phyloP scores from a whole-genome alignment of 2,113 vertebrate species.

The Paramormyrops kingsleyae region DNA sequence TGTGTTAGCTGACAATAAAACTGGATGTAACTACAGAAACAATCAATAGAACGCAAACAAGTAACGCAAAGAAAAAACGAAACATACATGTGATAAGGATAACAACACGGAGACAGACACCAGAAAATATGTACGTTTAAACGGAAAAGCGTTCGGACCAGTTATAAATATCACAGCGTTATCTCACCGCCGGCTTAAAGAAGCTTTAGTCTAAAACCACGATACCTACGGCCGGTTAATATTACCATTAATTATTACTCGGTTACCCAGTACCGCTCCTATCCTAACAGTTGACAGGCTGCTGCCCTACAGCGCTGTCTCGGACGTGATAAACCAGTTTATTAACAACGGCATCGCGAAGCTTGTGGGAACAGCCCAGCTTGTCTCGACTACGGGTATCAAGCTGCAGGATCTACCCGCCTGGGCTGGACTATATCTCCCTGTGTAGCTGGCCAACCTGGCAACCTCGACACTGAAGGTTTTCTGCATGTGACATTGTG shows the following conservation, averaged over 20 bases:
- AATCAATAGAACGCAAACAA: background rate
- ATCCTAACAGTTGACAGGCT: background rate
- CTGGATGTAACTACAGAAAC: background rate
- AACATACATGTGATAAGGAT: background rate
- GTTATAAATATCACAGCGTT: background rate
- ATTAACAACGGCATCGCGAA: background rate
- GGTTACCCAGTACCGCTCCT: background rate
- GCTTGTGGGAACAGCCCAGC: background rate
- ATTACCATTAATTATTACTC: slow-evolving; percentile 1
- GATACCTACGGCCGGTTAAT: background rate
- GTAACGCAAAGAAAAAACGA: background rate
- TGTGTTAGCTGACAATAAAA: background rate
- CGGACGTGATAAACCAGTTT: background rate
- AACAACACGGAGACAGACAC: background rate
- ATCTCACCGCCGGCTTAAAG: background rate
- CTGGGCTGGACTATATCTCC: background rate
- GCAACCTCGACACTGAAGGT: background rate
- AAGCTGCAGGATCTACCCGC: background rate
- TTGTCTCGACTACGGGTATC: background rate
- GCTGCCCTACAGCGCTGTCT: background rate
- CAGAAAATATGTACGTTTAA: background rate
- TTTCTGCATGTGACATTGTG: background rate
- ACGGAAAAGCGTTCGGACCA: background rate
- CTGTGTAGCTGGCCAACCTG: background rate
- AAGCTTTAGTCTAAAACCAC: background rate